Percentiles rank a stretch among this genome's conserved stretches.
Evolutionary conservation across 2,113 vertebrate species (phyloP).

Genomic region (Erpornis zantholeuca): DNA sequence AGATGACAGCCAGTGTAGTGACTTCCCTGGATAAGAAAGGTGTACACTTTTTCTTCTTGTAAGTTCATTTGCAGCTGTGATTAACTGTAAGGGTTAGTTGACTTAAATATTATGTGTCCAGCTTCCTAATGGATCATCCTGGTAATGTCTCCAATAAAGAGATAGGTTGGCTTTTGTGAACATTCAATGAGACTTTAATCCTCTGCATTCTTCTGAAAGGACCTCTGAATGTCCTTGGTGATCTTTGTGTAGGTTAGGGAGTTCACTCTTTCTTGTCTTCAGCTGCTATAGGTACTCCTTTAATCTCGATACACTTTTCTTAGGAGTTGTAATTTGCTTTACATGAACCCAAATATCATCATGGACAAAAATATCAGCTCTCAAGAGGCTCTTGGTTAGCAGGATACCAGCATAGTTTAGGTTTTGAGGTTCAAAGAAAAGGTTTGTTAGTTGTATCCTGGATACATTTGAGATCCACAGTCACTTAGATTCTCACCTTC

Average conservation of each 20-base stretch:
- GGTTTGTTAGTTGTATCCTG: background rate
- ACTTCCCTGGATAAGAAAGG: background rate
- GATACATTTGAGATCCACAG: background rate
- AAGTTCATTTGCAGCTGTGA: background rate
- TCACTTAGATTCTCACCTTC: background rate
- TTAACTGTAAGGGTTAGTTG: background rate
- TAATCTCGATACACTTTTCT: background rate
- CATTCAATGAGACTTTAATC: background rate
- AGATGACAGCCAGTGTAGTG: background rate
- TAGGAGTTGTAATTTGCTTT: background rate
- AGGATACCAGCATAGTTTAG: background rate
- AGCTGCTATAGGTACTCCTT: background rate
- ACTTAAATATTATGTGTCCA: background rate
- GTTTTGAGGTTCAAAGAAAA: background rate
- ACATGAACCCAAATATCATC: background rate
- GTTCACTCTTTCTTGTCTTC: background rate
- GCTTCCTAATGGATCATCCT: background rate
- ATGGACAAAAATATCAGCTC: background rate
- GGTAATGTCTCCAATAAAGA: background rate
- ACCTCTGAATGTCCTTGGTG: background rate
- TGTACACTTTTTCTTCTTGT: background rate
- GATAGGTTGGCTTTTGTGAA: background rate
- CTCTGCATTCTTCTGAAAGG: background rate
- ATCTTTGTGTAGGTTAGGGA: background rate
- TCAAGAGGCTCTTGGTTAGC: background rate